A percentile compares a stretch with the other conserved stretches of the same genome.
Evolutionary conservation across 2,113 vertebrate species (phyloP).

Genomic region (Alexandromys fortis): DNA sequence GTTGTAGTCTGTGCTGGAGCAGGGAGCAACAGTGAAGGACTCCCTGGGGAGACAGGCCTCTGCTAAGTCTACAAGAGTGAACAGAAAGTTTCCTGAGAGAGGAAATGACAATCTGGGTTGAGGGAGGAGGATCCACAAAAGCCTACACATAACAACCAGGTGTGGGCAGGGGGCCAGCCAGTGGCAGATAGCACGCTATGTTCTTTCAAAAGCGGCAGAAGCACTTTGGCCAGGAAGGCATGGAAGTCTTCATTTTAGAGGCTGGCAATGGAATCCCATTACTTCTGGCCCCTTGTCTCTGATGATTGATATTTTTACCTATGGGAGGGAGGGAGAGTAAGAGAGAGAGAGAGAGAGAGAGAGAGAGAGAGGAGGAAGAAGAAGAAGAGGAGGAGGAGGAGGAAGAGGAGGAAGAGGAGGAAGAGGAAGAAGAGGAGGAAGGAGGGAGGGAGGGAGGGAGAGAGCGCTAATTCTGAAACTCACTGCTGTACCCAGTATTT

Average conservation of each 20-base stretch:
- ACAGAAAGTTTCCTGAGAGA: not conserved
- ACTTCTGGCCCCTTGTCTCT: not conserved
- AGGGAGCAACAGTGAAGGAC: not conserved
- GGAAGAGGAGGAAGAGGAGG: no score
- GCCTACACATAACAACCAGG: not conserved
- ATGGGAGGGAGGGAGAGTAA: rapidly evolving
- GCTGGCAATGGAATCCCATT: not conserved
- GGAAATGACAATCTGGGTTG: not conserved
- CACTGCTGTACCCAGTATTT: not conserved
- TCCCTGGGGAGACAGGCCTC: not conserved
- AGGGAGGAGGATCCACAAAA: not conserved
- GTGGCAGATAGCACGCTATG: not conserved
- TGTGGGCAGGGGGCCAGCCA: not conserved
- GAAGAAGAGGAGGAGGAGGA: no score
- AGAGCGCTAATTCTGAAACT: not conserved
- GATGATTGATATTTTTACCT: not conserved
- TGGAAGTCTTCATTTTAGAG: not conserved
- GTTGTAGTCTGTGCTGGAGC: not conserved
- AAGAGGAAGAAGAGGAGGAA: no score
- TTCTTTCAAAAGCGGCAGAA: not conserved
- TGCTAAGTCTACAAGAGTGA: not conserved
- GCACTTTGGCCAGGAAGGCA: not conserved
- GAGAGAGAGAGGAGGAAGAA: no score
- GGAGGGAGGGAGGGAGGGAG: not conserved
- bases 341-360: not conserved